A percentile compares a stretch with the other conserved stretches of the same genome.
Evolutionary conservation across 2,113 vertebrate genomes (phyloP).

Genomic region (Brachyhypopomus occidentalis): DNA sequence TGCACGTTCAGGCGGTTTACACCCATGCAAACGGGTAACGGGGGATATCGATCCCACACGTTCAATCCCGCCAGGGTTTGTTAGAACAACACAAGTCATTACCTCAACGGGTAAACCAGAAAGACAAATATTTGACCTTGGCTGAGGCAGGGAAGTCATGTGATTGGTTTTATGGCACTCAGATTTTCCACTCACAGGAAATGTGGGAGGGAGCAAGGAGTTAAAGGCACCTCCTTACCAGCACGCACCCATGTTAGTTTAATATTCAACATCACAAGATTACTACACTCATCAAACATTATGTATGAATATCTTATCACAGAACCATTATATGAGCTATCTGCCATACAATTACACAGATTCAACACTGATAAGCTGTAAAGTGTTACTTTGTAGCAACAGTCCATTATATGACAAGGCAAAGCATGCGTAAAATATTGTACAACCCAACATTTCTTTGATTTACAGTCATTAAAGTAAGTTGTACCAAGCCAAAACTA

Average conservation of each 20-base stretch:
- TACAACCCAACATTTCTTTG: no score
- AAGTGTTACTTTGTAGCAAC: background rate
- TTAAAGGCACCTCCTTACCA: conserved; percentile 26
- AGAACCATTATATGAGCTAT: background rate
- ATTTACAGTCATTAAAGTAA: no score
- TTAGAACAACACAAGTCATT: conserved; percentile 42
- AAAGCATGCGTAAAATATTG: no score
- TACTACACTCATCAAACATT: conserved; percentile 19
- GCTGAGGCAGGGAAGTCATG: conserved; percentile 39
- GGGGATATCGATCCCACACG: conserved; percentile 14
- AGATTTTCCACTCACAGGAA: conserved; percentile 42
- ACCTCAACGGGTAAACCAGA: conserved; percentile 23
- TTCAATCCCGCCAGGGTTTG: background rate
- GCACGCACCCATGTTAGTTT: conserved; percentile 14
- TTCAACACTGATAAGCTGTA: background rate
- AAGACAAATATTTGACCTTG: conserved; percentile 48
- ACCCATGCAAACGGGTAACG: background rate
- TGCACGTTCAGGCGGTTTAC: background rate
- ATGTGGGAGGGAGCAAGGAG: background rate
- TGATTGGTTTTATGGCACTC: conserved; percentile 44
- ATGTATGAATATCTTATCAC: background rate
- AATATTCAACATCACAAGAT: background rate
- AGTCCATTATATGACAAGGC: background rate
- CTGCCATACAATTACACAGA: background rate
- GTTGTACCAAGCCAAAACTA: no score